phyloP scores from a whole-genome alignment of 2,113 vertebrate genomes.

The Meles meles region DNA sequence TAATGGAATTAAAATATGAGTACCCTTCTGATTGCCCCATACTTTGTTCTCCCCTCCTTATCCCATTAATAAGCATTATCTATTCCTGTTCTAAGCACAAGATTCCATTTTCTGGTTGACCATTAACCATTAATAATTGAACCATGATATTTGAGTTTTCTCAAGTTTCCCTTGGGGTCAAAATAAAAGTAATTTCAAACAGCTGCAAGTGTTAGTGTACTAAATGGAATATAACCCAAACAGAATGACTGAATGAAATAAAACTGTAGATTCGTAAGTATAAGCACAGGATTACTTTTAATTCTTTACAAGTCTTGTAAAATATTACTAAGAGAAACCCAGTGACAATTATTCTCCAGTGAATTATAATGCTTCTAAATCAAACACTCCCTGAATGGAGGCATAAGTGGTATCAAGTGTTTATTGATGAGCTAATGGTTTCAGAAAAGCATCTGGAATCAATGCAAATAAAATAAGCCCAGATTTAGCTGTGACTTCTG shows the following conservation, averaged over 20 bases:
- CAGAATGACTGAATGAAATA: not conserved
- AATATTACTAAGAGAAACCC: not conserved
- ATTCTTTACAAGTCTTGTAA: not conserved
- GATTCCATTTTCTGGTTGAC: not conserved
- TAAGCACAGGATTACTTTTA: not conserved
- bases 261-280: not conserved
- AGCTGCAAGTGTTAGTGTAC: not conserved
- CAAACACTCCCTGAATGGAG: not conserved
- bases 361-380: not conserved
- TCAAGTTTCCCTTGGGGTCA: not conserved
- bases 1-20: not conserved
- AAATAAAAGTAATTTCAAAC: not conserved
- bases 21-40: not conserved
- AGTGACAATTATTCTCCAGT: not conserved
- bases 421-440: conserved; percentile 10
- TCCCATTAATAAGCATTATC: not conserved
- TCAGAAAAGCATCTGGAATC: not conserved
- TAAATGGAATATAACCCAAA: not conserved
- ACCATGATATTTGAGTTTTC: not conserved
- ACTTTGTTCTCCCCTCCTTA: not conserved
- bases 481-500: not conserved
- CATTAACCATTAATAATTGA: not conserved
- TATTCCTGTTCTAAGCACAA: not conserved
- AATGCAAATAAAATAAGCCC: conserved; percentile 1
- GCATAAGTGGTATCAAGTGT: not conserved